A percentile compares a stretch with the other conserved stretches of the same genome.
phyloP scores from a whole-genome alignment of 2,113 vertebrate genomes.

The Burhinus oedicnemus region DNA sequence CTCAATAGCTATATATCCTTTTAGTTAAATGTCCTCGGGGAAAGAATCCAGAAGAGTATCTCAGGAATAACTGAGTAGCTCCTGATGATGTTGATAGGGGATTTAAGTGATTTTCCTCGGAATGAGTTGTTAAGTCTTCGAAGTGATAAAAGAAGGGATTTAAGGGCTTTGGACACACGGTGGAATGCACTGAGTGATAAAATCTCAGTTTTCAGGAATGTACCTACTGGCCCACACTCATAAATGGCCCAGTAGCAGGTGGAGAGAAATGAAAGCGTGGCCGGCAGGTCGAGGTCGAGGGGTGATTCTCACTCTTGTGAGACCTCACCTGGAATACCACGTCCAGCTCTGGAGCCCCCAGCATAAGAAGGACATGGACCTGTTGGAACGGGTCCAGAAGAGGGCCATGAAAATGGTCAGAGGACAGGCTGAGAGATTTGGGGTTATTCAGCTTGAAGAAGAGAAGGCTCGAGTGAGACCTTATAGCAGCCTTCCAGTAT shows the following conservation, averaged over 20 bases:
- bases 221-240: background rate
- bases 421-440: no score
- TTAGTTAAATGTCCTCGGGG: background rate
- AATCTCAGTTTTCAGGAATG: background rate
- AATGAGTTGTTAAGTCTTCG: background rate
- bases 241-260: background rate
- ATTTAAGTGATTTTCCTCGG: background rate
- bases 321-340: no score
- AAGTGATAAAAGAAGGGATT: background rate
- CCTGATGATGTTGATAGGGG: background rate
- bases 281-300: no score
- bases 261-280: background rate
- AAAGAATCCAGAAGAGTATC: background rate
- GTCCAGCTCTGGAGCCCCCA: no score
- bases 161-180: background rate
- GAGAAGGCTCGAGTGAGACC: no score
- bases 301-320: no score
- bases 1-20: background rate
- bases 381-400: no score
- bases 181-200: background rate
- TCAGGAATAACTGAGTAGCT: background rate
- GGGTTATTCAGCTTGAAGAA: no score
- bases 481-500: no score
- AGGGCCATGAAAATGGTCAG: no score
- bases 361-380: no score